Evolutionary conservation across 2,113 vertebrate species (phyloP).

Genomic region (Cephalopholis sonnerati): DNA sequence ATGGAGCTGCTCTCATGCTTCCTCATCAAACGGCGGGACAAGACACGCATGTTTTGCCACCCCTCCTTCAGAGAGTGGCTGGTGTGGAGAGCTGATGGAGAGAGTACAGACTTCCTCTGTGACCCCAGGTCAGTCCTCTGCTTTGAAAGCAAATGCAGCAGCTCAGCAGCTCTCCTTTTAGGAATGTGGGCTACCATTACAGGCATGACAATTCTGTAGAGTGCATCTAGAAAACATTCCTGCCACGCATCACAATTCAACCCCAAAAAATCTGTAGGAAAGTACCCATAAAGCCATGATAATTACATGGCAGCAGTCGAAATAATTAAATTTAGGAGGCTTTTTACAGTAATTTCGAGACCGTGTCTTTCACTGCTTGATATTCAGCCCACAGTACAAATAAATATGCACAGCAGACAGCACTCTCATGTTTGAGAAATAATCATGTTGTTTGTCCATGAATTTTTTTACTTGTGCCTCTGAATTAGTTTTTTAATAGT

Average conservation of each 20-base stretch:
- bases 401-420: neutral
- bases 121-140: conserved; percentile 91
- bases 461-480: conserved; percentile 11
- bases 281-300: neutral
- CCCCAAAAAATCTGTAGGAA: neutral
- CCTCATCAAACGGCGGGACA: conserved; percentile 94
- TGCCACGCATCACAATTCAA: conserved; percentile 5
- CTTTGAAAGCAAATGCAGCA: conserved; percentile 16
- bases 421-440: conserved; percentile 3
- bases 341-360: neutral
- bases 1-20: conserved; percentile 95
- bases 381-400: conserved; percentile 14
- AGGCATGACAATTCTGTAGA: conserved; percentile 6
- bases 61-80: conserved; percentile 99
- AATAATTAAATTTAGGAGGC: neutral
- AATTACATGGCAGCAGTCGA: neutral
- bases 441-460: conserved; percentile 2
- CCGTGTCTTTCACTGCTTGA: neutral
- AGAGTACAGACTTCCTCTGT: conserved; percentile 95
- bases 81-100: conserved; percentile 95
- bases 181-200: conserved; percentile 7
- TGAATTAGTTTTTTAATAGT: conserved; percentile 17
- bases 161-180: conserved; percentile 27
- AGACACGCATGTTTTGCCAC: conserved; percentile 99
- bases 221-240: conserved; percentile 13